Evolutionary conservation across 2,797 vertebrate species (phyloP).

Genomic region (Acanthurus lineatus): DNA sequence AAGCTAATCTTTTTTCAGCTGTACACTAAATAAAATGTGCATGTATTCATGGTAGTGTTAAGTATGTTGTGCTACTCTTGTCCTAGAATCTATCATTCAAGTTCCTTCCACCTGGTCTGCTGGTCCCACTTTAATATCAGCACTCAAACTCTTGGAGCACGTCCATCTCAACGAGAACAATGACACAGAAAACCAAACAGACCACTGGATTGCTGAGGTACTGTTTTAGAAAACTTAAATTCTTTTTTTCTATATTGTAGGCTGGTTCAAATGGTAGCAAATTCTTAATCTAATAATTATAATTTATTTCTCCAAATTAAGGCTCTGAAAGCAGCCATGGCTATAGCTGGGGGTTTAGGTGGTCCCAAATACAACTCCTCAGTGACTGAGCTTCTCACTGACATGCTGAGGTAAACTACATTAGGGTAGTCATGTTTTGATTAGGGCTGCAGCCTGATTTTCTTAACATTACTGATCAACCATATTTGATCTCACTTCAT

Average conservation of each 20-base stretch:
- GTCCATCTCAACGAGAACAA: slow-evolving; percentile 84
- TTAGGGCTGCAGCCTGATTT: background rate
- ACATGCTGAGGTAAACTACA: slow-evolving; percentile 87
- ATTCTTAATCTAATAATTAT: background rate
- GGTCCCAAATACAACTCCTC: slow-evolving; percentile 85
- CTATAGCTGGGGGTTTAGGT: slow-evolving; percentile 83
- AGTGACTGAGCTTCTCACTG: slow-evolving; percentile 80
- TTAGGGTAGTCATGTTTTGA: background rate
- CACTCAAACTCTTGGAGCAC: slow-evolving; percentile 88
- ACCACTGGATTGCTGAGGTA: slow-evolving; percentile 89
- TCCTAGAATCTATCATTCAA: slow-evolving; percentile 88
- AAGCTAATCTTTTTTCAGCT: background rate
- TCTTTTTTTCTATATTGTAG: background rate
- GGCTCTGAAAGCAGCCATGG: slow-evolving; percentile 88
- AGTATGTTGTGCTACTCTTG: slow-evolving; percentile 6
- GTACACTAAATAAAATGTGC: background rate
- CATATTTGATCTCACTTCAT: background rate
- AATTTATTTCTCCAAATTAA: slow-evolving; percentile 48
- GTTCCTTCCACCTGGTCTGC: slow-evolving; percentile 88
- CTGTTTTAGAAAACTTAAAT: slow-evolving; percentile 1
- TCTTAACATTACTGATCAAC: background rate
- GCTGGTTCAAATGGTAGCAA: background rate
- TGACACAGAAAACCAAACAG: slow-evolving; percentile 76
- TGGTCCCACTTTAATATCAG: slow-evolving; percentile 88
- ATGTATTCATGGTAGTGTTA: background rate